These are phyloP conservation scores for Telenomus remus DNA, from an alignment of 1,140 invertebrate species.

Conservation along the genomic window DNA sequence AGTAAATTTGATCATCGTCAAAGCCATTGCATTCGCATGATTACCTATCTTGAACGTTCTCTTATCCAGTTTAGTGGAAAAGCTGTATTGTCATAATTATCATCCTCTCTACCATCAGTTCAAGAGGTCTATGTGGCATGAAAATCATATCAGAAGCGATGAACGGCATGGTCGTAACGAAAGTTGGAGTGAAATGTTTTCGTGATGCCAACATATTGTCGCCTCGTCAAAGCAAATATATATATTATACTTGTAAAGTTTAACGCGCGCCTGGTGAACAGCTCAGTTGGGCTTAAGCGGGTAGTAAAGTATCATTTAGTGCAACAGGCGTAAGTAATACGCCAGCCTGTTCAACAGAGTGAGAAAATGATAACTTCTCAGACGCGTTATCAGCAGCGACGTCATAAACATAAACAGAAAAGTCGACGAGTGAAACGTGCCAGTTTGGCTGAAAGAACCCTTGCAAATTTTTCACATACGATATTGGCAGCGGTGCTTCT, in stretches of 20 bases:
- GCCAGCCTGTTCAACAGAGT: constrained; percentile 6
- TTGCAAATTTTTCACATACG: not conserved
- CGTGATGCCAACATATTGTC: constrained; percentile 4
- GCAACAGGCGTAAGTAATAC: not conserved
- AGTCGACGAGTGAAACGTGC: not conserved
- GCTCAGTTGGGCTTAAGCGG: constrained; percentile 3
- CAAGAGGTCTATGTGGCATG: not conserved
- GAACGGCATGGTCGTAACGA: not conserved
- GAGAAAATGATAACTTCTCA: constrained; percentile 18
- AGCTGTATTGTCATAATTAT: no score
- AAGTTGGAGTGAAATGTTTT: constrained; percentile 3
- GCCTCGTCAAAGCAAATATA: constrained; percentile 10
- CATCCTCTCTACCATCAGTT: no score
- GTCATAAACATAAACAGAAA: constrained; percentile 10
- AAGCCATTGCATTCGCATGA: no score
- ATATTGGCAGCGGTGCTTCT: no score
- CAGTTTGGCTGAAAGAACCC: not conserved
- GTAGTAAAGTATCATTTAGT: constrained; percentile 15
- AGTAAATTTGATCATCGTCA: no score
- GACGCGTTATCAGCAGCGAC: constrained; percentile 9
- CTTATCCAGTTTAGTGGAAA: no score
- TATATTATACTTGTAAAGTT: constrained; percentile 17
- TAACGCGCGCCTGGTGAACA: not conserved
- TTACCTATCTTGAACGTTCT: no score
- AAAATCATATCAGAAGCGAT: not conserved